phyloP scores from a whole-genome alignment of 2,113 vertebrate species.

The Centropus bengalensis region DNA sequence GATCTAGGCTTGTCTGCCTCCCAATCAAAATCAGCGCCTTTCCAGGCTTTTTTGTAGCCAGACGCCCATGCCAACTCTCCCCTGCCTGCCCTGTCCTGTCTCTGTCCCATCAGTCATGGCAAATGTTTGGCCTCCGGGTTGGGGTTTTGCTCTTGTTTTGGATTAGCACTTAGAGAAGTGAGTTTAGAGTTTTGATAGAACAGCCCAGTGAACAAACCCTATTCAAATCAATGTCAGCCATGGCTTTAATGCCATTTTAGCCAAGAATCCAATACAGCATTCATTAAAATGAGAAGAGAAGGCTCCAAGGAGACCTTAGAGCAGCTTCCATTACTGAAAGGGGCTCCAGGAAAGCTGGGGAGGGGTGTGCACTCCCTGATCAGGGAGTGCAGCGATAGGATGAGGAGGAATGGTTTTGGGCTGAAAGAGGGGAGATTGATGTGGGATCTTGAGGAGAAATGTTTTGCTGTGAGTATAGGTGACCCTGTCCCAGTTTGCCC shows the following conservation, averaged over 20 bases:
- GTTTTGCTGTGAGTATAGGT: no score
- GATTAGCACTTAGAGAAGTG: not conserved
- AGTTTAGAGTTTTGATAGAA: not conserved
- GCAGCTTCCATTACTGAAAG: no score
- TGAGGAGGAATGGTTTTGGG: no score
- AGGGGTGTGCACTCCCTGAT: no score
- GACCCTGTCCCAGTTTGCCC: no score
- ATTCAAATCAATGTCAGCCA: not conserved
- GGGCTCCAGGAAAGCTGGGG: no score
- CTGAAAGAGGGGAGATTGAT: no score
- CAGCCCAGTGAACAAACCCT: not conserved
- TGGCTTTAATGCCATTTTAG: not conserved
- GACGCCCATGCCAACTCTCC: not conserved
- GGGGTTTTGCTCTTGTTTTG: not conserved
- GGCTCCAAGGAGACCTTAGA: no score
- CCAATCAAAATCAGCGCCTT: not conserved
- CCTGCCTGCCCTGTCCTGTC: not conserved
- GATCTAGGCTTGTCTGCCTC: not conserved
- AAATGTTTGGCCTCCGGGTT: not conserved
- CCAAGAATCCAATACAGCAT: not conserved
- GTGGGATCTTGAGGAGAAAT: no score
- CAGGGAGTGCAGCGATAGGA: no score
- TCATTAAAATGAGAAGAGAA: not conserved
- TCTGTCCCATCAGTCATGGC: not conserved
- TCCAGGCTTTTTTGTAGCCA: not conserved